phyloP scores from a whole-genome alignment of 2,888 invertebrate species.

The Mechanitis messenoides region DNA sequence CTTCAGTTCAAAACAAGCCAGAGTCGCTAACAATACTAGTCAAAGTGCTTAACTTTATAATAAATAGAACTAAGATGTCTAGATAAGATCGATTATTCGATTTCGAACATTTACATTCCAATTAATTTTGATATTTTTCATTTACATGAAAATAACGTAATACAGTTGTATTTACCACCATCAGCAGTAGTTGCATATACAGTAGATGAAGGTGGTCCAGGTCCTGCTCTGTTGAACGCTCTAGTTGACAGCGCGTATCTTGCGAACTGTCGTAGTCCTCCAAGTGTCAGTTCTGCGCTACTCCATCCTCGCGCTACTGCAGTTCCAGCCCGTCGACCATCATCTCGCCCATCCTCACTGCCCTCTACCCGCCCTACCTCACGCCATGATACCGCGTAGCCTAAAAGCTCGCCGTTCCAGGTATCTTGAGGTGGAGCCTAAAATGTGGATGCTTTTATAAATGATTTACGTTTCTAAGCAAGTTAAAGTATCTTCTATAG shows the following conservation, averaged over 20 bases:
- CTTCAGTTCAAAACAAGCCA: background rate
- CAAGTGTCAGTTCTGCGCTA: conserved; percentile 77
- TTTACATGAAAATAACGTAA: background rate
- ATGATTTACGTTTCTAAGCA: too few species aligned
- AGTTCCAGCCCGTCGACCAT: conserved; percentile 43
- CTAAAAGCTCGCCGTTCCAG: conserved; percentile 85
- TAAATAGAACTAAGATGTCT: too few species aligned
- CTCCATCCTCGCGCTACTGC: conserved; percentile 79
- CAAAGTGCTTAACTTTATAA: too few species aligned
- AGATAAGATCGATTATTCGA: too few species aligned
- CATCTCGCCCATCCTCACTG: conserved; percentile 32
- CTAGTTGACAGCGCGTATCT: conserved; percentile 86
- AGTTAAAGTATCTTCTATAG: too few species aligned
- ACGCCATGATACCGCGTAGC: conserved; percentile 82
- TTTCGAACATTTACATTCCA: too few species aligned
- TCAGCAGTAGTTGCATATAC: conserved; percentile 85
- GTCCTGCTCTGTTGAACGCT: conserved; percentile 88
- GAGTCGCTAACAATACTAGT: background rate
- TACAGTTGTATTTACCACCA: conserved; percentile 73
- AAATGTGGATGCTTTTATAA: background rate
- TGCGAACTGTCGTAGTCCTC: conserved; percentile 82
- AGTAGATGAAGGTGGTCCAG: conserved; percentile 84
- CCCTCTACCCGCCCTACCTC: conserved; percentile 39
- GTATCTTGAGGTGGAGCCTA: conserved; percentile 80
- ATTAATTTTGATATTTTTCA: background rate